Base-by-base conservation (phyloP, 2,888 invertebrate species). In the Tricholauxania praeusta region DNA sequence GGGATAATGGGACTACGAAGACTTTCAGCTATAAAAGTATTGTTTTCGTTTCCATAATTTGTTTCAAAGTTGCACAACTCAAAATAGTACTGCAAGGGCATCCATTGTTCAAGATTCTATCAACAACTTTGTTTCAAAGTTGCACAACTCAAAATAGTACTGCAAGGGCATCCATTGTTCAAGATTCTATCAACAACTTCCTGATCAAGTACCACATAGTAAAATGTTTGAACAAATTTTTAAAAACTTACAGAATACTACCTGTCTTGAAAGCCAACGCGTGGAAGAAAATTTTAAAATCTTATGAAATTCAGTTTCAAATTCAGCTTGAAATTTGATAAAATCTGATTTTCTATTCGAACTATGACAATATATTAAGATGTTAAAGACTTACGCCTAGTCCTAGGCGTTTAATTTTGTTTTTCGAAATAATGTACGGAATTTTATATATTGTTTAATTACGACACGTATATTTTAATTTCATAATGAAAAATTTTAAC, bases 71-170 rank as follows among this genome's bases (percentile, higher is more conserved):
- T 53, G n/a, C 53, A 17, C 12, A 53, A 19, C 53, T 12, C 53
- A 53, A 53, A 65, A 65, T 65, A 65, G 22, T 65, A 65, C 51
- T 19, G 28, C 3, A 65, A 22, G 8, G 65, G 51, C n/a, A n/a
- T 22, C 22, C 53, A 64, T 19, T 71, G 71, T 22, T 71, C 71
- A n/a, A n/a, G n/a, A n/a, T n/a, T n/a, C n/a, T n/a, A n/a, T n/a
- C n/a, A n/a, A n/a, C n/a, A n/a, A n/a, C n/a, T n/a, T n/a, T n/a
- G n/a, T n/a, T n/a, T n/a, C n/a, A n/a, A n/a, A n/a, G n/a, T n/a
- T n/a, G n/a, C n/a, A n/a, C n/a, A n/a, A n/a, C n/a, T n/a, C n/a
- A n/a, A n/a, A n/a, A n/a, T n/a, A n/a, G n/a, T n/a, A n/a, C n/a
- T n/a, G n/a, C n/a, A n/a, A n/a, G n/a, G n/a, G n/a, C n/a, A n/a